These are phyloP conservation scores for Bothrops jararaca DNA, from an alignment of 2,113 vertebrate genomes.

Conservation along the genomic window DNA sequence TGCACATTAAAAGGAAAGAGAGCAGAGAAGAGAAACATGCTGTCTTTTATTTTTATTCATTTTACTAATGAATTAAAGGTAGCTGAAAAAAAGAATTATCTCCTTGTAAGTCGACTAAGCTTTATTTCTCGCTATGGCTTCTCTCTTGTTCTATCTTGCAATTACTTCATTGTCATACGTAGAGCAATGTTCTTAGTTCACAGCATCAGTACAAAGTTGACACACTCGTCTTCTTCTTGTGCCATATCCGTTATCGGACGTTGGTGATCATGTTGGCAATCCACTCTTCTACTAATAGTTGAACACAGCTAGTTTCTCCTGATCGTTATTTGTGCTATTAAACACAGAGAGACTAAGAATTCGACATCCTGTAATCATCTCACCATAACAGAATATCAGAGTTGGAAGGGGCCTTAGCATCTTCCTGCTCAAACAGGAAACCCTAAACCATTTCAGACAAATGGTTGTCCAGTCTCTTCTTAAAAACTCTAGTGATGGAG, in stretches of 20 bases:
- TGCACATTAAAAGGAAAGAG: not conserved
- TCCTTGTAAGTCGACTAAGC: not conserved
- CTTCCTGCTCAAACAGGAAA: not conserved
- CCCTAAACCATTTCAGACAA: not conserved
- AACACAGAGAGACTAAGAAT: slow-evolving; percentile 55
- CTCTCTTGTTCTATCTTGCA: not conserved
- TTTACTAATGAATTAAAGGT: slow-evolving; percentile 22
- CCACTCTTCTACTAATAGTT: slow-evolving; percentile 18
- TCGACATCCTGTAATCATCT: slow-evolving; percentile 34
- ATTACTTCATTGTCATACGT: slow-evolving; percentile 9
- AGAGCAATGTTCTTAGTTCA: not conserved
- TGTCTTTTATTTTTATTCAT: not conserved
- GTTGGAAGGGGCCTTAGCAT: not conserved
- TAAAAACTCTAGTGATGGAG: not conserved
- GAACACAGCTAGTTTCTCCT: slow-evolving; percentile 26
- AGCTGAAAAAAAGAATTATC: slow-evolving; percentile 8
- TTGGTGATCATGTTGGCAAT: too few relatives aligned
- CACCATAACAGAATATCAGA: not conserved
- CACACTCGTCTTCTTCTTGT: too few relatives aligned
- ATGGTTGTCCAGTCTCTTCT: not conserved
- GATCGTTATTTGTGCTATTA: not conserved
- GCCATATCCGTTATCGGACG: too few relatives aligned
- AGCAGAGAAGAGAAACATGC: not conserved
- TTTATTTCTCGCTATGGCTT: slow-evolving; percentile 15
- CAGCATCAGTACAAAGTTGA: slow-evolving; percentile 9